Percentiles rank a stretch among this genome's conserved stretches.
These are phyloP conservation scores for Lysiphlebus fabarum DNA, from an alignment of 1,140 invertebrate species.

Conservation along the genomic window DNA sequence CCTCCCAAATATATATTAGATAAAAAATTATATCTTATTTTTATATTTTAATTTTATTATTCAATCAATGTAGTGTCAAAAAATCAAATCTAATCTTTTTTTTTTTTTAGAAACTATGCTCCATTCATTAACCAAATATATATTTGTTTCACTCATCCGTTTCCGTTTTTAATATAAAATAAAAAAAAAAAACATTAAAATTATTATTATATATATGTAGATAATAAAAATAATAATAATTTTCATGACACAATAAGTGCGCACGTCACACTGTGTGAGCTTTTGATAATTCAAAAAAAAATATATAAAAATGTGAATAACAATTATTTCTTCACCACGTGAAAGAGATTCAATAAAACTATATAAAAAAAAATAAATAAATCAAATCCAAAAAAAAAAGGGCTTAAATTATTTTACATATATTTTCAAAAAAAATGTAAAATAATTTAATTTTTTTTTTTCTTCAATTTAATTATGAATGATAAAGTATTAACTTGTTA, in stretches of 20 bases:
- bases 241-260: constrained; percentile 3
- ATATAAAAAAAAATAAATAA: constrained; percentile 4
- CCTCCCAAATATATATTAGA: too few relatives aligned
- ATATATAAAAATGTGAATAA: too few relatives aligned
- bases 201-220: constrained; percentile 13
- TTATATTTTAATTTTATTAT: too few relatives aligned
- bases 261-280: too few relatives aligned
- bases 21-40: too few relatives aligned
- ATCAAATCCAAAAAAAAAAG: too few relatives aligned
- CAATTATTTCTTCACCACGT: too few relatives aligned
- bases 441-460: too few relatives aligned
- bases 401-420: constrained; percentile 2
- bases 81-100: too few relatives aligned
- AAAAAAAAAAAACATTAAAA: constrained; percentile 21
- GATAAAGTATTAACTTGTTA: constrained; percentile 56
- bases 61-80: background rate
- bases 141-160: constrained; percentile 54
- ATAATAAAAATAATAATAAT: constrained; percentile 19
- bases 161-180: constrained; percentile 43
- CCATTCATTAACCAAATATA: constrained; percentile 44
- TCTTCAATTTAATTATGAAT: constrained; percentile 51
- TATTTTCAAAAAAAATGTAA: constrained; percentile 36
- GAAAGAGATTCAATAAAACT: too few relatives aligned
- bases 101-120: constrained; percentile 18
- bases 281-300: too few relatives aligned